Conservation (phyloP, 2,888 invertebrate genomes). For the Hemaris fuciformis region DNA sequence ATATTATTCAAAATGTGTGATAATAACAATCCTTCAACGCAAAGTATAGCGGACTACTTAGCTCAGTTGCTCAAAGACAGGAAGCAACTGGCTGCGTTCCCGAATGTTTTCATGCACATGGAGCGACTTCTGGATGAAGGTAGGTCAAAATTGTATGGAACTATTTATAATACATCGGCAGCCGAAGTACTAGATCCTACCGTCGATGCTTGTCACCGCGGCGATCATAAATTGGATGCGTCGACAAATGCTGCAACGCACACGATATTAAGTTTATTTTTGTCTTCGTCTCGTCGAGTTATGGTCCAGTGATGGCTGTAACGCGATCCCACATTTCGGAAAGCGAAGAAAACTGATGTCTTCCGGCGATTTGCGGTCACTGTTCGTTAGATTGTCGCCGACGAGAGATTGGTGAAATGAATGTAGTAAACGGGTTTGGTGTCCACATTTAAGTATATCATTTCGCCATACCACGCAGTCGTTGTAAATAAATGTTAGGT, state of each 20-base stretch:
- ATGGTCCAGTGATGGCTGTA: slow-evolving; percentile 80
- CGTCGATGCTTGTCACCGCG: slow-evolving; percentile 66
- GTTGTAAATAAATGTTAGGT: slow-evolving; percentile 62
- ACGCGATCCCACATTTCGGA: slow-evolving; percentile 75
- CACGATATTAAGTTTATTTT: slow-evolving; percentile 81
- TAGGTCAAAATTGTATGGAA: slow-evolving; percentile 76
- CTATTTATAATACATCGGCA: slow-evolving; percentile 54
- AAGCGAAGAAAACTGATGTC: slow-evolving; percentile 72
- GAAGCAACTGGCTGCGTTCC: slow-evolving; percentile 99
- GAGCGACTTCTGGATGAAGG: slow-evolving; percentile 99
- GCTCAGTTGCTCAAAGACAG: slow-evolving; percentile 99
- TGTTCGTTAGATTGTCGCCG: slow-evolving; percentile 69
- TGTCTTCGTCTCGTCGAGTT: slow-evolving; percentile 79
- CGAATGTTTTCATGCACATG: slow-evolving; percentile 99
- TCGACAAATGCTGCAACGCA: slow-evolving; percentile 78
- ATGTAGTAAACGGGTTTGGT: slow-evolving; percentile 67
- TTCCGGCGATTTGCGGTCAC: slow-evolving; percentile 71
- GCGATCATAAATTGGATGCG: slow-evolving; percentile 75
- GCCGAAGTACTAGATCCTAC: slow-evolving; percentile 46
- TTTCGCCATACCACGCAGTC: slow-evolving; percentile 52
- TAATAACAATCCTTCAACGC: slow-evolving; percentile 88
- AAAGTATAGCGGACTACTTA: slow-evolving; percentile 99
- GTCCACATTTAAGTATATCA: slow-evolving; percentile 48
- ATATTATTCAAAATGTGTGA: slow-evolving; percentile 79
- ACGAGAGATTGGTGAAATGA: slow-evolving; percentile 71